Conservation (phyloP, 2,888 invertebrate species). For the Silvanus unidentatus region DNA sequence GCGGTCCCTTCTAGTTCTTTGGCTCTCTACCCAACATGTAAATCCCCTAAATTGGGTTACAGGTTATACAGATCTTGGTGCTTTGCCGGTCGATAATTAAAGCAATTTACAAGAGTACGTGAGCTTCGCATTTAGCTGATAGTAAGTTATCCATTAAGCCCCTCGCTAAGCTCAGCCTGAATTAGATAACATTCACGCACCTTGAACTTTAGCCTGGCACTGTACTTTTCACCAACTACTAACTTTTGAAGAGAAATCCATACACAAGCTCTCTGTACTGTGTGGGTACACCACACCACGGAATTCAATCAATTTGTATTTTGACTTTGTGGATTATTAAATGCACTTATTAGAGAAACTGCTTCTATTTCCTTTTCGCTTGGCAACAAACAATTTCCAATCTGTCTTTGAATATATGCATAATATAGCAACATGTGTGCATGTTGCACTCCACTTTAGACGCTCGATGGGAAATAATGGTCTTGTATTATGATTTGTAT, state of each 20-base stretch:
- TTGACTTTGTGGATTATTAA: too few species aligned
- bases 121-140: conserved; percentile 14
- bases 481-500: too few species aligned
- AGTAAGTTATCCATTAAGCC: conserved; percentile 18
- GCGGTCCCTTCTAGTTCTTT: not conserved
- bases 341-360: too few species aligned
- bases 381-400: too few species aligned
- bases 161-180: conserved; percentile 12
- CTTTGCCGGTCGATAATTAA: conserved; percentile 25
- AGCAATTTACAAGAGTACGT: conserved; percentile 22
- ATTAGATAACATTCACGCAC: conserved; percentile 23
- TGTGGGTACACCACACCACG: conserved; percentile 6
- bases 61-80: conserved; percentile 18
- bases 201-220: conserved; percentile 23
- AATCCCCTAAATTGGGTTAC: conserved; percentile 17
- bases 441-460: too few species aligned
- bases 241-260: too few species aligned
- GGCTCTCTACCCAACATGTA: conserved; percentile 9
- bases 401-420: too few species aligned
- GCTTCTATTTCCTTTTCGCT: too few species aligned
- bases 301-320: too few species aligned
- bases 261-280: too few species aligned
- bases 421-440: too few species aligned
- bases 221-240: conserved; percentile 8
- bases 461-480: too few species aligned